Percentiles rank a stretch among this genome's conserved stretches.
These are phyloP conservation scores for Tetrapedia diversipes DNA, from an alignment of 2,888 invertebrate genomes.

Conservation along the genomic window DNA sequence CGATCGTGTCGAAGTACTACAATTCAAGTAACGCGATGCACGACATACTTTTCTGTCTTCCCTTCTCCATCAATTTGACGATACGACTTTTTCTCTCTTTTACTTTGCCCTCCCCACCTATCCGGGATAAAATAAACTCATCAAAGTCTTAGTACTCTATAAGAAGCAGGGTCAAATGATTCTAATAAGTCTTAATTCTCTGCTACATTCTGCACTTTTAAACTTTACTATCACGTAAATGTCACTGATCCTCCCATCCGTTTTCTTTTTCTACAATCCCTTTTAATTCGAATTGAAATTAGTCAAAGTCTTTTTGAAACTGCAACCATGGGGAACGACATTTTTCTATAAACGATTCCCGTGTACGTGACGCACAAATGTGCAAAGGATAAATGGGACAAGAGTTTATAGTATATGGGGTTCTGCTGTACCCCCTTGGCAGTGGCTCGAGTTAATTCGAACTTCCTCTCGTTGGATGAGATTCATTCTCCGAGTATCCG, in stretches of 20 bases:
- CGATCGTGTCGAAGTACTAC: conserved; percentile 70
- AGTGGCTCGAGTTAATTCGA: conserved; percentile 79
- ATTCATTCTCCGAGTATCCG: conserved; percentile 82
- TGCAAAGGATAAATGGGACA: conserved; percentile 68
- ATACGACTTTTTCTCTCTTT: conserved; percentile 48
- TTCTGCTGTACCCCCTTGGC: conserved; percentile 66
- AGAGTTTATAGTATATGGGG: conserved; percentile 66
- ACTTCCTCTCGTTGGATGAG: conserved; percentile 82
- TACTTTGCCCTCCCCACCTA: conserved; percentile 45
- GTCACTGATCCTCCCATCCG: conserved; percentile 12
- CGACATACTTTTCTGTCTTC: conserved; percentile 54
- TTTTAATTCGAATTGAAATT: not conserved
- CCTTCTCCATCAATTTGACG: conserved; percentile 48
- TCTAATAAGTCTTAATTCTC: conserved; percentile 77
- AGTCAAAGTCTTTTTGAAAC: not conserved
- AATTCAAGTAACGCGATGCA: conserved; percentile 65
- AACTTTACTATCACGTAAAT: conserved; percentile 58
- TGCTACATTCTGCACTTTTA: conserved; percentile 66
- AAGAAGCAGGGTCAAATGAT: conserved; percentile 77
- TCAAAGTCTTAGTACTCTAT: conserved; percentile 67
- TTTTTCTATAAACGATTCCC: conserved; percentile 5
- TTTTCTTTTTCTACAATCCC: not conserved
- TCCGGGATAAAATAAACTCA: conserved; percentile 70
- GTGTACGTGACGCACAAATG: conserved; percentile 51
- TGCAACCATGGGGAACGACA: not conserved